These are phyloP conservation scores for Labia minor DNA, from an alignment of 2,888 invertebrate species.

Conservation along the genomic window DNA sequence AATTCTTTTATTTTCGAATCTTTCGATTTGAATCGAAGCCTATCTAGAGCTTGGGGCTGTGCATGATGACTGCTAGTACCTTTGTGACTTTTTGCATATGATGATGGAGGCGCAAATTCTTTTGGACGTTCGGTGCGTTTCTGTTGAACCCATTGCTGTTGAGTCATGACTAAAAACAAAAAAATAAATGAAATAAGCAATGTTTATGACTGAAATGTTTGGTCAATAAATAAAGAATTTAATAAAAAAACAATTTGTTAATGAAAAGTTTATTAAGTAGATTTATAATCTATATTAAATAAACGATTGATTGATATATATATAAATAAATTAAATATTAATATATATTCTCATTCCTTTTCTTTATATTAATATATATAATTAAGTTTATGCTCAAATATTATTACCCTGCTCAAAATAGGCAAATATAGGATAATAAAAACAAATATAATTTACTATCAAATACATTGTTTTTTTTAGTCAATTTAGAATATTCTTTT, in stretches of 20 bases:
- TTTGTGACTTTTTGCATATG: constrained; percentile 21
- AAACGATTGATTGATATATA: neutral
- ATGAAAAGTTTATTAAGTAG: constrained; percentile 29
- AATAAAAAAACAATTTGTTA: constrained; percentile 30
- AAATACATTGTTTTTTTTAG: no score
- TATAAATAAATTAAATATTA: neutral
- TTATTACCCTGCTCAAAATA: neutral
- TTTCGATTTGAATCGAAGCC: constrained; percentile 6
- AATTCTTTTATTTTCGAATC: neutral
- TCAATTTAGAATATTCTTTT: no score
- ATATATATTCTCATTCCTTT: constrained; percentile 13
- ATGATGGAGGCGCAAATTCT: constrained; percentile 65
- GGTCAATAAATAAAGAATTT: neutral
- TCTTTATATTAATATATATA: neutral
- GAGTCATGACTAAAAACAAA: constrained; percentile 45
- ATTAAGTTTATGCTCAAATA: neutral
- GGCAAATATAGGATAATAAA: neutral
- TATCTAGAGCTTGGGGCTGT: neutral
- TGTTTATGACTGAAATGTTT: no score
- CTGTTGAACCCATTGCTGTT: constrained; percentile 67
- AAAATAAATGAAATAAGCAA: constrained; percentile 16
- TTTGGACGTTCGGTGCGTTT: constrained; percentile 56
- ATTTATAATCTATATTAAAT: neutral
- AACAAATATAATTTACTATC: no score
- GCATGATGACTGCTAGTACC: neutral